phyloP scores from a whole-genome alignment of 2,888 invertebrate species.

The Hedychridium roseum region DNA sequence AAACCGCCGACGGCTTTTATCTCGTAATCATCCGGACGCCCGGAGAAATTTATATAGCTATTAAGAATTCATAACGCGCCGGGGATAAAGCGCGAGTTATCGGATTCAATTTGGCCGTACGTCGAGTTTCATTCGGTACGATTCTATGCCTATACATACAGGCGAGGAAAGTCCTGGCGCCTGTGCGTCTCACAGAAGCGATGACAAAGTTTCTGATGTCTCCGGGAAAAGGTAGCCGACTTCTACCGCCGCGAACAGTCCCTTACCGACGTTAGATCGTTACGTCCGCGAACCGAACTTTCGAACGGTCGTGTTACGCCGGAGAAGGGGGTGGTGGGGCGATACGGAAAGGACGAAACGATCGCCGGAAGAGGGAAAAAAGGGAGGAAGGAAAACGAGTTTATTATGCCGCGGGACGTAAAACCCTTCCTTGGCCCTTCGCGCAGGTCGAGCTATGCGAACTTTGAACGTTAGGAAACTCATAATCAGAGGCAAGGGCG shows the following conservation, averaged over 20 bases:
- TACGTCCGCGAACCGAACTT: not conserved
- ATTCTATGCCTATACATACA: too few relatives aligned
- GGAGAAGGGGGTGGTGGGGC: not conserved
- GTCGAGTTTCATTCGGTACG: too few relatives aligned
- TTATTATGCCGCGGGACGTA: constrained; percentile 38
- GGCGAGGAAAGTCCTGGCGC: too few relatives aligned
- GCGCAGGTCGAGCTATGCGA: constrained; percentile 7
- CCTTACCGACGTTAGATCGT: not conserved
- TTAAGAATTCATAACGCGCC: too few relatives aligned
- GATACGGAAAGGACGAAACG: constrained; percentile 1
- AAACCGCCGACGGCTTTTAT: too few relatives aligned
- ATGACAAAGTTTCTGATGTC: too few relatives aligned
- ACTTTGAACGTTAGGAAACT: constrained; percentile 46
- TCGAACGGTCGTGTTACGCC: not conserved
- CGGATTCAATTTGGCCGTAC: constrained; percentile 5
- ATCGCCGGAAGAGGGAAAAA: constrained; percentile 2
- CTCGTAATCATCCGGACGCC: too few relatives aligned
- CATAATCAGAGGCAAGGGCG: constrained; percentile 39
- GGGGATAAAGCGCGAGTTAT: not conserved
- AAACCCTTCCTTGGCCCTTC: constrained; percentile 16
- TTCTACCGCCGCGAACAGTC: not conserved
- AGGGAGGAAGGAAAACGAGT: constrained; percentile 25
- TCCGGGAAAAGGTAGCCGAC: too few relatives aligned
- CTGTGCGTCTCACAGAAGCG: too few relatives aligned
- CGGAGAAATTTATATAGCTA: too few relatives aligned